Percentiles rank a stretch among this genome's conserved stretches.
phyloP scores from a whole-genome alignment of 2,888 invertebrate genomes.

The Mycalesis mineus region DNA sequence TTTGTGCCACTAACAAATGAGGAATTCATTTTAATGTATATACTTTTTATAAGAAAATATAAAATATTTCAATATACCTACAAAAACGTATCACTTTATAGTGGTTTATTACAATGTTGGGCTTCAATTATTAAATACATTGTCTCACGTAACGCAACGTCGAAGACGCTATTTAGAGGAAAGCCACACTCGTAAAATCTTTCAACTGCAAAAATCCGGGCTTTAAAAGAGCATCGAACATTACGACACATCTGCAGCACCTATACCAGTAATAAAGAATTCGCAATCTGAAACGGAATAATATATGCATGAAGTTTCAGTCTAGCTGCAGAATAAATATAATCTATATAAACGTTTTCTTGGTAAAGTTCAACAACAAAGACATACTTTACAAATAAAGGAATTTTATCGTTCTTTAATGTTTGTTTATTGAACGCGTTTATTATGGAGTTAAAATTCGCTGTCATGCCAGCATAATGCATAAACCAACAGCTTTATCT shows the following conservation, averaged over 20 bases:
- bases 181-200: background rate
- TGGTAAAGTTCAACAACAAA: background rate
- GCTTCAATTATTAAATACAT: background rate
- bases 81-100: too few species aligned
- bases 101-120: too few species aligned
- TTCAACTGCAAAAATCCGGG: constrained; percentile 2
- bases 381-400: background rate
- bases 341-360: background rate
- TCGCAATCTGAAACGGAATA: constrained; percentile 14
- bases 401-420: background rate
- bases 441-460: too few species aligned
- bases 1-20: too few species aligned
- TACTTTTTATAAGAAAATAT: too few species aligned
- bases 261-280: constrained; percentile 13
- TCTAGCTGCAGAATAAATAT: constrained; percentile 19
- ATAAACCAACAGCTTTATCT: too few species aligned
- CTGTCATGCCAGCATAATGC: too few species aligned
- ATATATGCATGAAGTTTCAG: constrained; percentile 20
- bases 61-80: too few species aligned
- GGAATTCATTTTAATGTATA: too few species aligned
- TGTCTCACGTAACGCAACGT: background rate
- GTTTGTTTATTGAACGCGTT: too few species aligned
- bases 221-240: too few species aligned
- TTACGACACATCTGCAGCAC: too few species aligned
- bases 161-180: background rate